Conservation (phyloP, 2,797 vertebrate genomes). For the Cuculus canorus region DNA sequence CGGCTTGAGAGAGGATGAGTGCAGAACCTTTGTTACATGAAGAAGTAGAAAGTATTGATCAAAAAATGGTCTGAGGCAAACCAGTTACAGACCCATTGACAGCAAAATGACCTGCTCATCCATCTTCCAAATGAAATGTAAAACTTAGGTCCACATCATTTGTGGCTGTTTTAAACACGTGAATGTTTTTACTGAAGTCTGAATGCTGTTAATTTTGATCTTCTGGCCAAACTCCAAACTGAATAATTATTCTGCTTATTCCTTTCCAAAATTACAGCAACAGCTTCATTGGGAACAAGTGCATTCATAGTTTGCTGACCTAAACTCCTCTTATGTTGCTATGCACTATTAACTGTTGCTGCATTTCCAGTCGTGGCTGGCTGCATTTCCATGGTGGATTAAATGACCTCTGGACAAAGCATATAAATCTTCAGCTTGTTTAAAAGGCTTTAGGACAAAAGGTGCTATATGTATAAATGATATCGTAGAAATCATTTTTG, state of each 20-base stretch:
- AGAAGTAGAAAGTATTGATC: slow-evolving; percentile 28
- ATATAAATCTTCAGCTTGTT: neutral
- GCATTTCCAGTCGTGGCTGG: neutral
- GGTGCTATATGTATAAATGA: neutral
- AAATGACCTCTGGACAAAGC: neutral
- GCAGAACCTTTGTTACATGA: slow-evolving; percentile 5
- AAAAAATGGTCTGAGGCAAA: slow-evolving; percentile 5
- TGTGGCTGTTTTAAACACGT: neutral
- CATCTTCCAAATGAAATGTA: slow-evolving; percentile 14
- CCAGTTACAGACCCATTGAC: neutral
- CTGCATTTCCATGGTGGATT: neutral
- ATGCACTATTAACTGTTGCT: slow-evolving; percentile 9
- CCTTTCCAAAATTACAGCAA: slow-evolving; percentile 19
- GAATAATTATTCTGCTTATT: slow-evolving; percentile 28
- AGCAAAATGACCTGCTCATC: slow-evolving; percentile 9
- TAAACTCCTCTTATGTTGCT: slow-evolving; percentile 20
- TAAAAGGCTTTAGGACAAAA: neutral
- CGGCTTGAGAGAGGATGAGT: neutral
- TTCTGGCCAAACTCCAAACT: neutral
- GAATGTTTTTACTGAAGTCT: neutral
- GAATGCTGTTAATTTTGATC: slow-evolving; percentile 27
- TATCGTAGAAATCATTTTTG: neutral
- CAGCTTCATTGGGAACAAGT: slow-evolving; percentile 31
- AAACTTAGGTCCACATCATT: neutral
- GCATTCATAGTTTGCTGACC: slow-evolving; percentile 31